Evolutionary conservation across 1,140 invertebrate species (phyloP).

Genomic region (Calephelis virginiensis): DNA sequence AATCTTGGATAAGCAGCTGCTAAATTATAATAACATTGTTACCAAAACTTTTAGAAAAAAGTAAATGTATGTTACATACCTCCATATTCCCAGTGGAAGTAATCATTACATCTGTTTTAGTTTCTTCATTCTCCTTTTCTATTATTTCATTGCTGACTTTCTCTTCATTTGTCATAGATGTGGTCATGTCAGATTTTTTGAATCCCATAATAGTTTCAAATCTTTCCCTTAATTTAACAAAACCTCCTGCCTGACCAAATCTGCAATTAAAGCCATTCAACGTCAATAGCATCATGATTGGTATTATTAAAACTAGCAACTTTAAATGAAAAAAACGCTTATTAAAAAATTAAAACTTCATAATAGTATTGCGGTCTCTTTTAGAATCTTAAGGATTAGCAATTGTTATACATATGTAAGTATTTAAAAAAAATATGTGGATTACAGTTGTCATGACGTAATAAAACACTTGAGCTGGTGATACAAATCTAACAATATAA

Average conservation of each 20-base stretch:
- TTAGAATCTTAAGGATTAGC: too few relatives aligned
- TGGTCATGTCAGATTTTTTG: constrained; percentile 65
- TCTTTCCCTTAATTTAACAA: constrained; percentile 91
- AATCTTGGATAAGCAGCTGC: too few relatives aligned
- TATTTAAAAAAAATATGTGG: too few relatives aligned
- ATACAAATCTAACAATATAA: too few relatives aligned
- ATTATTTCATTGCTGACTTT: constrained; percentile 68
- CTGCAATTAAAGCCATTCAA: constrained; percentile 60
- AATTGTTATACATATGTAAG: too few relatives aligned
- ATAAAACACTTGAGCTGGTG: too few relatives aligned
- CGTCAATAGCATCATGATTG: neutral
- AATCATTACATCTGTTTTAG: constrained; percentile 45
- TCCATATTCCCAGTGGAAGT: constrained; percentile 56
- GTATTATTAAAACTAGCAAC: too few relatives aligned
- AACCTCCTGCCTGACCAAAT: constrained; percentile 94
- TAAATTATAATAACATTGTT: too few relatives aligned
- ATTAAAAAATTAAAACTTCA: too few relatives aligned
- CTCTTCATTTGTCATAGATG: constrained; percentile 63
- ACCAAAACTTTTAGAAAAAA: neutral
- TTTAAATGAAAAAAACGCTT: too few relatives aligned
- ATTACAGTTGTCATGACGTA: too few relatives aligned
- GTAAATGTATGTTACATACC: constrained; percentile 39
- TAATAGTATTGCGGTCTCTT: too few relatives aligned
- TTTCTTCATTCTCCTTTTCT: constrained; percentile 60
- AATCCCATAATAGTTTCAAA: constrained; percentile 83